phyloP scores from a whole-genome alignment of 2,888 invertebrate species.

The Loripinus fragilis region DNA sequence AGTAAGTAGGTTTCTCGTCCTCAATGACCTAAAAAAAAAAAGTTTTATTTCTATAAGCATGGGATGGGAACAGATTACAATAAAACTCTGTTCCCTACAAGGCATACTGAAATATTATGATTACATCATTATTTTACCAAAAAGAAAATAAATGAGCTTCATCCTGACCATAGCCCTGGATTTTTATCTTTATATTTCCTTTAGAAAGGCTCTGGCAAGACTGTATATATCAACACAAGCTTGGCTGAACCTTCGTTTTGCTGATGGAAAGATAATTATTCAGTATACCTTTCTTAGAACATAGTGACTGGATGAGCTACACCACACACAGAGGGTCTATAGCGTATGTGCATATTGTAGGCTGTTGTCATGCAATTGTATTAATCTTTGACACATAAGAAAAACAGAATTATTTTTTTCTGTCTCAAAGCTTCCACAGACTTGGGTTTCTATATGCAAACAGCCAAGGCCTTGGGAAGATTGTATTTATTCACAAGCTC shows the following conservation, averaged over 20 bases:
- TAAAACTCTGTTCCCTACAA: constrained; percentile 5
- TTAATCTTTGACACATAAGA: neutral
- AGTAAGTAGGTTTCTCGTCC: neutral
- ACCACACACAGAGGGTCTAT: constrained; percentile 6
- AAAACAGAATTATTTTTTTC: neutral
- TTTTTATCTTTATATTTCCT: neutral
- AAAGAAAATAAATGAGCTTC: neutral
- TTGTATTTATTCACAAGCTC: no score
- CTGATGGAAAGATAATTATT: constrained; percentile 3
- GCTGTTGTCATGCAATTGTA: neutral
- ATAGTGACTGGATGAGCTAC: neutral
- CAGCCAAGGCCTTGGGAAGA: no score
- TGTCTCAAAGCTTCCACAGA: no score
- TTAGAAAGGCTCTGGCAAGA: neutral
- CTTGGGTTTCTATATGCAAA: no score
- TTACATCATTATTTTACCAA: neutral
- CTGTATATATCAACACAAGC: neutral
- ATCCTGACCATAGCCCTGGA: neutral
- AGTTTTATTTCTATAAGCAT: neutral
- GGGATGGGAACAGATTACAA: neutral
- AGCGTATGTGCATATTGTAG: constrained; percentile 2
- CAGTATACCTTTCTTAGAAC: neutral
- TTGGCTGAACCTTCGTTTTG: constrained; percentile 5
- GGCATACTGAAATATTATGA: constrained; percentile 1
- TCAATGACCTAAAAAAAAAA: constrained; percentile 2